Percentiles rank a stretch among this genome's conserved stretches.
phyloP scores from a whole-genome alignment of 2,113 vertebrate genomes.

The Cyprinodon tularosa region DNA sequence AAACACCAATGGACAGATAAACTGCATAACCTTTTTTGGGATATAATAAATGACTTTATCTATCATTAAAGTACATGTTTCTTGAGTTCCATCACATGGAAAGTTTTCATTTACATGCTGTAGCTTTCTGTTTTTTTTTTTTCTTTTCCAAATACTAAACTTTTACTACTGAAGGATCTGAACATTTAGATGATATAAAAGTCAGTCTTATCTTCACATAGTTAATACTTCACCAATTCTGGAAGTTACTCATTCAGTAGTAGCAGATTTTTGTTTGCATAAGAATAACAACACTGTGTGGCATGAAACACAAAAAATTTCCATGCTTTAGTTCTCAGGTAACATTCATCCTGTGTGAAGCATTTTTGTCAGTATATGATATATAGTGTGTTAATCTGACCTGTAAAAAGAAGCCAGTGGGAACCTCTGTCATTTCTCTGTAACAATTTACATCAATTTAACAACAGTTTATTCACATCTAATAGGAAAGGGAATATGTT shows the following conservation, averaged over 20 bases:
- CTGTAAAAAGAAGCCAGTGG: no score
- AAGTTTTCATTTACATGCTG: background rate
- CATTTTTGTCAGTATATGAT: no score
- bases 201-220: slow-evolving; percentile 25
- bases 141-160: background rate
- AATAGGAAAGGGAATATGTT: no score
- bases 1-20: no score
- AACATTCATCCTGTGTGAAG: no score
- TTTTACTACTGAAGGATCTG: slow-evolving; percentile 7
- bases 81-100: background rate
- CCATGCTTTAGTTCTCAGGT: no score
- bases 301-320: no score
- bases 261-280: background rate
- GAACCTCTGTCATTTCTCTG: no score
- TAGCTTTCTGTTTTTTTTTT: background rate
- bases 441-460: no score
- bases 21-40: background rate
- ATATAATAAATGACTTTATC: background rate
- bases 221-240: background rate
- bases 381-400: no score
- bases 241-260: background rate
- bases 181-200: background rate
- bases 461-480: no score
- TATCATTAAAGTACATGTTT: background rate
- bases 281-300: background rate